Conservation (phyloP, 2,797 vertebrate genomes). For the Setipinna tenuifilis region DNA sequence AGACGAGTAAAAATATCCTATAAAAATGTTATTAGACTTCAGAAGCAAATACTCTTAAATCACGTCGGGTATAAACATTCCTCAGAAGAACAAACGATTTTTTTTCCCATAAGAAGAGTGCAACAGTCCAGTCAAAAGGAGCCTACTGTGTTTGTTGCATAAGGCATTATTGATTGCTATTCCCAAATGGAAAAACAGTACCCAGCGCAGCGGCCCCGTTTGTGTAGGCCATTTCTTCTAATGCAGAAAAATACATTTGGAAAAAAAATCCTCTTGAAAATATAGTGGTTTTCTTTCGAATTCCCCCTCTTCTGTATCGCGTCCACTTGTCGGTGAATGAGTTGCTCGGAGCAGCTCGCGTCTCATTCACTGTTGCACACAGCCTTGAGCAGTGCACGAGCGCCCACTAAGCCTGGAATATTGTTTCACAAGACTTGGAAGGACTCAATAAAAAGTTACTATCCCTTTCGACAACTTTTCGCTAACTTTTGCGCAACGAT, state of each 20-base stretch:
- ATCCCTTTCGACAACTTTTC: conserved; percentile 86
- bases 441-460: conserved; percentile 82
- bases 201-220: conserved; percentile 56
- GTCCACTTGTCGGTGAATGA: conserved; percentile 56
- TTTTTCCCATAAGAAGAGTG: background rate
- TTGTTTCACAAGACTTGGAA: conserved; percentile 88
- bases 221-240: conserved; percentile 55
- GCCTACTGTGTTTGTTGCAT: conserved; percentile 65
- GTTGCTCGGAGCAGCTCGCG: conserved; percentile 62
- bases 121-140: conserved; percentile 65
- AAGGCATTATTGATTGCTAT: conserved; percentile 78
- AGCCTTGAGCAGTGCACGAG: conserved; percentile 86
- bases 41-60: conserved; percentile 29
- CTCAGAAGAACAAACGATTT: conserved; percentile 56
- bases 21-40: conserved; percentile 27
- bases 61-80: conserved; percentile 54
- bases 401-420: conserved; percentile 96
- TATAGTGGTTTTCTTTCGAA: conserved; percentile 68
- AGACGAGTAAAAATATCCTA: conserved; percentile 10
- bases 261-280: conserved; percentile 57
- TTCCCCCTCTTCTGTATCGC: conserved; percentile 62
- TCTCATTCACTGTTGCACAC: conserved; percentile 62
- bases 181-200: conserved; percentile 71
- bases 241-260: conserved; percentile 46
- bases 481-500: conserved; percentile 79